These are phyloP conservation scores for Chelon auratus DNA, from an alignment of 2,797 vertebrate genomes.

Conservation along the genomic window DNA sequence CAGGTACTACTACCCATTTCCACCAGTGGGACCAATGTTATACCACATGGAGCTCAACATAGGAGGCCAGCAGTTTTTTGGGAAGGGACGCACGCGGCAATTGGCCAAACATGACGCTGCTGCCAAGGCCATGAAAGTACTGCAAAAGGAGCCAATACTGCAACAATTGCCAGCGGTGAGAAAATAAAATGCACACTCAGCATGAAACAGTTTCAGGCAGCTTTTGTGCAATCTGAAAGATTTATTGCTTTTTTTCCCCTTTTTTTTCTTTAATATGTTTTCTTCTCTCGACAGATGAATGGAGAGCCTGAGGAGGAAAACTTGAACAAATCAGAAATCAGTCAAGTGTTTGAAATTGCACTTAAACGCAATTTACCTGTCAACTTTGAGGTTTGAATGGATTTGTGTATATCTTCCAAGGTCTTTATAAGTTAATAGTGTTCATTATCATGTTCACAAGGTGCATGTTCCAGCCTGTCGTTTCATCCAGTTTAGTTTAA, in stretches of 20 bases:
- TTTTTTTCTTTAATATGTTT: conserved; percentile 12
- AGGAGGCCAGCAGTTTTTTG: conserved; percentile 96
- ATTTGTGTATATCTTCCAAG: conserved; percentile 1
- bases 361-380: conserved; percentile 98
- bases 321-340: conserved; percentile 99
- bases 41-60: conserved; percentile 98
- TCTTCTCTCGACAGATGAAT: conserved; percentile 86
- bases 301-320: conserved; percentile 97
- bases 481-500: not conserved
- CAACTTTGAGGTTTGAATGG: conserved; percentile 91
- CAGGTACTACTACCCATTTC: conserved; percentile 99
- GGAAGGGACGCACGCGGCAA: conserved; percentile 96
- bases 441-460: not conserved
- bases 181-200: conserved; percentile 10
- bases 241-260: conserved; percentile 17
- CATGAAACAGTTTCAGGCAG: not conserved
- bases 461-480: not conserved
- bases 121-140: conserved; percentile 92
- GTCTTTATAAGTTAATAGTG: not conserved
- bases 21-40: conserved; percentile 91
- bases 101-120: conserved; percentile 95
- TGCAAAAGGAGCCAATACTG: conserved; percentile 94
- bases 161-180: conserved; percentile 86
- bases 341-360: conserved; percentile 99
- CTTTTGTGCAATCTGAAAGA: not conserved